Conservation (phyloP, 2,888 invertebrate species). For the Lochmaea crataegi region DNA sequence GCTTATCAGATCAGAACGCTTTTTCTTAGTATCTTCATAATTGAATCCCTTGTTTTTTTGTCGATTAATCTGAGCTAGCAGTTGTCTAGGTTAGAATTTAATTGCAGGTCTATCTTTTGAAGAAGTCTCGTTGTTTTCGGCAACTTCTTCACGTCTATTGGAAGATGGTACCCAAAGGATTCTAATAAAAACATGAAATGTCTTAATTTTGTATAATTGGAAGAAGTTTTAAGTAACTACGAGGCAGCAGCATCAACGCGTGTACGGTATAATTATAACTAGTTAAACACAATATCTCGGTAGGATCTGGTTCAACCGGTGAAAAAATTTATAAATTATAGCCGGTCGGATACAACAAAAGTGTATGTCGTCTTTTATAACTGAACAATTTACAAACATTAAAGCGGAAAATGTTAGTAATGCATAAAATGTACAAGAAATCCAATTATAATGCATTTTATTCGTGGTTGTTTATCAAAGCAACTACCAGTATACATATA, state of each 20-base stretch:
- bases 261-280: slow-evolving; percentile 40
- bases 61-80: no score
- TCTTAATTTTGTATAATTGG: not conserved
- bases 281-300: slow-evolving; percentile 28
- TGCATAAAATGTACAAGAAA: slow-evolving; percentile 55
- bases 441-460: slow-evolving; percentile 58
- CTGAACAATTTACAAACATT: slow-evolving; percentile 53
- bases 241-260: slow-evolving; percentile 3
- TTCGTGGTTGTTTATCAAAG: slow-evolving; percentile 55
- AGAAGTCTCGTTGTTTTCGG: no score
- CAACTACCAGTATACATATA: slow-evolving; percentile 53
- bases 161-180: no score
- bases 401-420: slow-evolving; percentile 54
- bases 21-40: no score
- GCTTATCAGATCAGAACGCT: no score
- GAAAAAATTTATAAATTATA: slow-evolving; percentile 49
- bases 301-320: slow-evolving; percentile 41
- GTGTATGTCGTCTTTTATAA: slow-evolving; percentile 50
- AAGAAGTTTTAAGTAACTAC: not conserved
- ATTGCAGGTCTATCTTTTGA: no score
- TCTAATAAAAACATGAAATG: not conserved
- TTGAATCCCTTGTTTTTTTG: no score
- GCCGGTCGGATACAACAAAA: slow-evolving; percentile 51
- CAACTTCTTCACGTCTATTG: no score
- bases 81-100: no score